Base-by-base conservation (phyloP, 2,113 vertebrate genomes). In the Phycodurus eques region DNA sequence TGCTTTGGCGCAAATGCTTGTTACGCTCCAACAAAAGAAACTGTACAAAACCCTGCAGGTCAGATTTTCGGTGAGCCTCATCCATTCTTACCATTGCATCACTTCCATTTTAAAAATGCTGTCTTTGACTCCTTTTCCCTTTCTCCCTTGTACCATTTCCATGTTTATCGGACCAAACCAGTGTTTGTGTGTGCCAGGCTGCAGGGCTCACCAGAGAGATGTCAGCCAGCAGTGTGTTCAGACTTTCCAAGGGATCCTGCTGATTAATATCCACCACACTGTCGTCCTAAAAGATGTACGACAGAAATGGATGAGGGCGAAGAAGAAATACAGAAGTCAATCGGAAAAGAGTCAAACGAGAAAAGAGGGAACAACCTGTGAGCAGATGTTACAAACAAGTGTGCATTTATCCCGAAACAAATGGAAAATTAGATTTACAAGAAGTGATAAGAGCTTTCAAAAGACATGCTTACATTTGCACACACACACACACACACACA, bases 161-260 rank as follows among this genome's bases (percentile, higher is more conserved):
- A 33, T 74, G 74, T 76, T 68, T 72, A 69, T 84, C 62, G 71
- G 73, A 64, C 47, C 67, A 22, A 17, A 64, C 73, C 54, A 35
- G 59, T 49, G 59, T 39, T 66, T 22, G 54, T 67, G 59, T 56
- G 54, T 42, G 71, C 60, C 49, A 33, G 66, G 47, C 70, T 42
- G 53, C 53, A 19, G 14, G 43, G 73, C 95, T 97, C 93, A 99
- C 97, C 95, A 99, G 91, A 72, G 96, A 96, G 85, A 98, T 90
- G 57, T 99, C 97, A 0, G 93, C 94, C 80, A 99, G 92, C 70
- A 98, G 91, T 59, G 94, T 83, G 75, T 93, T 94, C 86, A 90
- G 74, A 68, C 84, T 91, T 78, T 93, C 93, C 39, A 93, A 92
- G 68, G 92, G 85, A 13, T 90, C 80, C 20, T 92, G 92, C 8